These are phyloP conservation scores for Pluvialis apricaria DNA, from an alignment of 2,113 vertebrate species.

Conservation along the genomic window DNA sequence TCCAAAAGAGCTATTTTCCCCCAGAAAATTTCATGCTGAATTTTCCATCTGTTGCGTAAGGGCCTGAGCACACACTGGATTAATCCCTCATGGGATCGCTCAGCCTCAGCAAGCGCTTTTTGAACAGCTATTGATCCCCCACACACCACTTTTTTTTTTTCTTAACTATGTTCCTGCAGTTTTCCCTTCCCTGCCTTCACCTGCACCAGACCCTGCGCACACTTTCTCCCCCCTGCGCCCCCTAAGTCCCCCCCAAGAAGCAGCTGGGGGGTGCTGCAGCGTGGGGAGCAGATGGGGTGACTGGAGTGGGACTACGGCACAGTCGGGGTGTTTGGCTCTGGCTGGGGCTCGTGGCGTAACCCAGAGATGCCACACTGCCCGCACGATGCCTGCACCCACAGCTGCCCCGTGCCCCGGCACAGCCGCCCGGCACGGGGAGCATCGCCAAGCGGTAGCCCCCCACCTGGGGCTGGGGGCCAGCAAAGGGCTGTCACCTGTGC, in stretches of 20 bases:
- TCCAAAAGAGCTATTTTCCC: background rate
- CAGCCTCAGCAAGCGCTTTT: background rate
- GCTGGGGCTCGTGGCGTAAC: background rate
- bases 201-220: background rate
- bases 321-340: background rate
- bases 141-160: background rate
- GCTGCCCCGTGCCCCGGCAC: too few relatives aligned
- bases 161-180: background rate
- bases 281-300: background rate
- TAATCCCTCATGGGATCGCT: background rate
- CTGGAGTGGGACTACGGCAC: accelerated
- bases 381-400: too few relatives aligned
- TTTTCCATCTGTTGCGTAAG: background rate
- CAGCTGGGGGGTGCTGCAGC: too few relatives aligned
- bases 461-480: background rate
- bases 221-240: background rate
- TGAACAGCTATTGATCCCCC: background rate
- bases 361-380: background rate
- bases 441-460: accelerated
- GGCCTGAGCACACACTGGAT: background rate
- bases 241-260: background rate
- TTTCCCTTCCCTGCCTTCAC: background rate
- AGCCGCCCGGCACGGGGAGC: background rate
- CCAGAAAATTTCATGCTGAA: background rate
- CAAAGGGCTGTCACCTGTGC: background rate